Conservation (phyloP, 2,888 invertebrate genomes). For the Incurvaria masculella region DNA sequence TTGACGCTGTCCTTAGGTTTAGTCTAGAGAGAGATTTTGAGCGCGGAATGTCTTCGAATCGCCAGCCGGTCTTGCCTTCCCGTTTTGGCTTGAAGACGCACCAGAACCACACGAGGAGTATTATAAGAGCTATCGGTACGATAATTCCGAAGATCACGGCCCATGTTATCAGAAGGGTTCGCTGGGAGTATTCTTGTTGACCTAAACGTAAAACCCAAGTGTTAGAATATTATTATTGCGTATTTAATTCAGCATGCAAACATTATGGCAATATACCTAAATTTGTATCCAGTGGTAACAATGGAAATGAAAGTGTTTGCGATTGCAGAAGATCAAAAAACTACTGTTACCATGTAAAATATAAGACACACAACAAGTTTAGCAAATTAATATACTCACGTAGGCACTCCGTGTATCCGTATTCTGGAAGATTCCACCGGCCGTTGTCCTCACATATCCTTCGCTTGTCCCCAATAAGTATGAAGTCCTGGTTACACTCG, state of each 20-base stretch:
- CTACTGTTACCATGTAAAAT: no score
- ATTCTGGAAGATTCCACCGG: constrained; percentile 79
- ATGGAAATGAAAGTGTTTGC: no score
- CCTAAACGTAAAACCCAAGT: constrained; percentile 39
- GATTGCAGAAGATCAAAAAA: no score
- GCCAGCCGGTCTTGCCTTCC: constrained; percentile 57
- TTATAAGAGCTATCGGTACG: constrained; percentile 62
- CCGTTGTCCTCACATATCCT: constrained; percentile 77
- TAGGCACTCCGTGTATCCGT: constrained; percentile 86
- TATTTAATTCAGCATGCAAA: no score
- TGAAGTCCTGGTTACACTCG: constrained; percentile 88
- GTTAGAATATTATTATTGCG: no score
- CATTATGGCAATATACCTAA: no score
- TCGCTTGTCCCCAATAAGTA: constrained; percentile 79
- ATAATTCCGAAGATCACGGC: constrained; percentile 71
- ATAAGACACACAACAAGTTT: no score
- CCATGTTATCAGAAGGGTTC: constrained; percentile 69
- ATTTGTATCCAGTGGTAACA: no score
- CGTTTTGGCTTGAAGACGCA: constrained; percentile 57
- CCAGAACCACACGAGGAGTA: constrained; percentile 62
- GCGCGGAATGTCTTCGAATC: constrained; percentile 52
- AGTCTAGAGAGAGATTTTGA: constrained; percentile 59
- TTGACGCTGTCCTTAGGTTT: constrained; percentile 51
- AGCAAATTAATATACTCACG: no score
- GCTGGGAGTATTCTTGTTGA: constrained; percentile 67